A percentile compares a stretch with the other conserved stretches of the same genome.
Conservation (phyloP, 92 coral and sea anemone species). For the Parazoanthus darwini region DNA sequence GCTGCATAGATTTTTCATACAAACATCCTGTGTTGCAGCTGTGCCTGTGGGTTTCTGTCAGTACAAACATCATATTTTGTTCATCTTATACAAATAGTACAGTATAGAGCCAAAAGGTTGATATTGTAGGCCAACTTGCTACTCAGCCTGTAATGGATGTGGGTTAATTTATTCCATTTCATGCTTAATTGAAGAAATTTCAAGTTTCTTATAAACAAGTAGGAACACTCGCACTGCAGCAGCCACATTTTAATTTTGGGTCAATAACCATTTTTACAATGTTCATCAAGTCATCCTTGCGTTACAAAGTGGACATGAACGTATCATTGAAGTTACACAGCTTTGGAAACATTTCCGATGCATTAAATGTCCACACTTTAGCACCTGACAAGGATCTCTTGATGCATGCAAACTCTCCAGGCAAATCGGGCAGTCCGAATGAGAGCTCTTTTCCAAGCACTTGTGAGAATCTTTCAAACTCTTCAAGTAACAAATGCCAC, state of each 20-base stretch:
- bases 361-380: conserved; percentile 89
- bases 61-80: no score
- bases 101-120: neutral
- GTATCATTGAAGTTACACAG: conserved; percentile 57
- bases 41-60: no score
- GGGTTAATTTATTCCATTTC: no score
- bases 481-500: conserved; percentile 84
- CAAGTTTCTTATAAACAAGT: no score
- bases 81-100: no score
- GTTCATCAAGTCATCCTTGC: conserved; percentile 51
- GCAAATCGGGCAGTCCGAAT: conserved; percentile 92
- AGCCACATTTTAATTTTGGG: no score
- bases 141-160: neutral
- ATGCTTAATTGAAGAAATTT: no score
- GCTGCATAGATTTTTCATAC: no score
- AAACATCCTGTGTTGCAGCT: no score
- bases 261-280: neutral
- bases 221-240: no score
- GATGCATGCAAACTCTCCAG: conserved; percentile 87
- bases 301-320: conserved; percentile 69
- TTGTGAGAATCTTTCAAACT: conserved; percentile 65
- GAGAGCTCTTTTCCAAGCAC: conserved; percentile 85
- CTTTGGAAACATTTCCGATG: conserved; percentile 82
- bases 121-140: neutral
- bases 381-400: conserved; percentile 81